phyloP scores from a whole-genome alignment of 1,140 invertebrate species.

The Neelides sp. region DNA sequence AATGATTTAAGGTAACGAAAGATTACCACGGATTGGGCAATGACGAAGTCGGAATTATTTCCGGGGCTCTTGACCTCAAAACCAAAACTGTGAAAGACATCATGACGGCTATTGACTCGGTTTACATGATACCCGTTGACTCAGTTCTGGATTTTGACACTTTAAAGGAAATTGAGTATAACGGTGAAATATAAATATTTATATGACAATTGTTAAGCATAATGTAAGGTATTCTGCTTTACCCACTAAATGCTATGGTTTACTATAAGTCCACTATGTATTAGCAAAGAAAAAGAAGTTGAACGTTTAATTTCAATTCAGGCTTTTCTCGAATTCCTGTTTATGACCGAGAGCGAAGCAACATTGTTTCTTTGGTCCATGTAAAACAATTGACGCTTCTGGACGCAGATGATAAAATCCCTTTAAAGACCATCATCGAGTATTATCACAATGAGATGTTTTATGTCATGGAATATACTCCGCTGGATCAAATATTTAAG shows the following conservation, averaged over 20 bases:
- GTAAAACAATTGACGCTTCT: slow-evolving; percentile 52
- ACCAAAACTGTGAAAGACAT: slow-evolving; percentile 42
- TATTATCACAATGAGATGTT: slow-evolving; percentile 46
- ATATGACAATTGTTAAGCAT: background rate
- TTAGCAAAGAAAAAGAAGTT: background rate
- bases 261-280: background rate
- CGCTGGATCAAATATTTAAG: slow-evolving; percentile 45
- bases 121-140: slow-evolving; percentile 43
- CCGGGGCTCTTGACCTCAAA: slow-evolving; percentile 43
- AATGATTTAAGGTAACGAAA: slow-evolving; percentile 18
- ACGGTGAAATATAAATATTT: slow-evolving; percentile 26
- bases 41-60: slow-evolving; percentile 47
- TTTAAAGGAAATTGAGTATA: slow-evolving; percentile 45
- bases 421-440: slow-evolving; percentile 43
- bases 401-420: slow-evolving; percentile 49
- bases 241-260: background rate
- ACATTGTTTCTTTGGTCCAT: slow-evolving; percentile 47
- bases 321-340: slow-evolving; percentile 53
- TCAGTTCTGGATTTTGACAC: slow-evolving; percentile 44
- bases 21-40: slow-evolving; percentile 37
- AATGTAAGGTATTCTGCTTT: background rate
- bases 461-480: slow-evolving; percentile 44
- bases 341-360: slow-evolving; percentile 41
- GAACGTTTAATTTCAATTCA: slow-evolving; percentile 15
- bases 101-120: slow-evolving; percentile 46